Conservation (phyloP, 2,113 vertebrate species). For the Corapipo altera region DNA sequence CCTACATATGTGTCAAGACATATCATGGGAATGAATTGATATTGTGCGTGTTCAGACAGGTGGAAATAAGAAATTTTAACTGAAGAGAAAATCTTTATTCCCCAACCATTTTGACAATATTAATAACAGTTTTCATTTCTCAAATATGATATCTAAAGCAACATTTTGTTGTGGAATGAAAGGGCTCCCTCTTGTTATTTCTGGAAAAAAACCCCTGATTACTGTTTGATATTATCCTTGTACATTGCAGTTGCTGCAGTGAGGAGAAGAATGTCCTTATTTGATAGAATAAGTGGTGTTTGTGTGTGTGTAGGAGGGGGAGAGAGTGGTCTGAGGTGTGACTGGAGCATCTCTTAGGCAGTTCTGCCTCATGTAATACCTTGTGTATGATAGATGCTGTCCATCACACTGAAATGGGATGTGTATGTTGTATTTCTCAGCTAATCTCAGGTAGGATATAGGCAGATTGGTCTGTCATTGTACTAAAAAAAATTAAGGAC, state of each 20-base stretch:
- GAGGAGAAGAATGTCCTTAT: neutral
- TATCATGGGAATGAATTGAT: neutral
- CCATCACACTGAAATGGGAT: neutral
- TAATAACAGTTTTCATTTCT: neutral
- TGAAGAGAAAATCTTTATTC: neutral
- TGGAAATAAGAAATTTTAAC: neutral
- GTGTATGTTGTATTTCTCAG: neutral
- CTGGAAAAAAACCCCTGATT: neutral
- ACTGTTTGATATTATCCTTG: neutral
- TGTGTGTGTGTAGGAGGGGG: neutral
- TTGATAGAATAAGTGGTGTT: neutral
- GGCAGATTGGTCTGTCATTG: neutral
- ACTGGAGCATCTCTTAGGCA: neutral
- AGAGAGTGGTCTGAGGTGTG: neutral
- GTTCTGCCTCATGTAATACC: fast-evolving
- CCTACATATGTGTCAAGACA: neutral
- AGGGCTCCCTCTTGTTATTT: neutral
- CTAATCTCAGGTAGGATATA: neutral
- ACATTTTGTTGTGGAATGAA: neutral
- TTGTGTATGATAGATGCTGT: neutral
- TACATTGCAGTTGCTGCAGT: neutral
- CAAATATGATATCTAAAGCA: neutral
- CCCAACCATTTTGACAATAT: neutral
- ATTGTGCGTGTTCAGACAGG: neutral
- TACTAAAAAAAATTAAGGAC: neutral